Percentiles rank a stretch among this genome's conserved stretches.
These are phyloP conservation scores for Cheilosia impressa DNA, from an alignment of 2,888 invertebrate genomes.

Conservation along the genomic window DNA sequence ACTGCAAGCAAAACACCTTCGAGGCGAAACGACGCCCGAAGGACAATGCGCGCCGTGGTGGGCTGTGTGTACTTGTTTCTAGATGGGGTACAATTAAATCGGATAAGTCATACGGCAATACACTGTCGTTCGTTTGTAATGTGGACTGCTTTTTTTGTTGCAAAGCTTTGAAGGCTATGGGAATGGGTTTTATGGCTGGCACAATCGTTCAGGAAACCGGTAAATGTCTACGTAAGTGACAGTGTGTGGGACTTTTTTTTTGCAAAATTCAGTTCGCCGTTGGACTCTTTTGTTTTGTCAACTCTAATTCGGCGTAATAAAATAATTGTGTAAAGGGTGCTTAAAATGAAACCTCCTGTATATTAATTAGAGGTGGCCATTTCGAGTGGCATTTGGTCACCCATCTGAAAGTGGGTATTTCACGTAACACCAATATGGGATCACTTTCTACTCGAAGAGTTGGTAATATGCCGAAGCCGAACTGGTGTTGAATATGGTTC, in stretches of 20 bases:
- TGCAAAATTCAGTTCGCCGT: slow-evolving; percentile 35
- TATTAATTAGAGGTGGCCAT: slow-evolving; percentile 15
- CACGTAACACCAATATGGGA: not conserved
- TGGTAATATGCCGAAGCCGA: no score
- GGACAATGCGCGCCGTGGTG: slow-evolving; percentile 38
- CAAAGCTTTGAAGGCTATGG: slow-evolving; percentile 49
- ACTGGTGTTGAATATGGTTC: no score
- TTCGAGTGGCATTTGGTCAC: not conserved
- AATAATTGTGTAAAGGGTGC: slow-evolving; percentile 33
- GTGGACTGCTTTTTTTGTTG: slow-evolving; percentile 4
- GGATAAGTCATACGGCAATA: slow-evolving; percentile 26
- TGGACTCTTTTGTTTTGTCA: slow-evolving; percentile 53
- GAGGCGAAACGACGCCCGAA: slow-evolving; percentile 52
- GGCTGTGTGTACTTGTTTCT: slow-evolving; percentile 51
- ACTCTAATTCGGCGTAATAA: slow-evolving; percentile 25
- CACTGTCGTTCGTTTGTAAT: slow-evolving; percentile 1
- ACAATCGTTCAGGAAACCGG: slow-evolving; percentile 57
- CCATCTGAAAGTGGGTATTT: not conserved
- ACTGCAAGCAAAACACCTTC: slow-evolving; percentile 45
- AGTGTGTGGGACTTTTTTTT: slow-evolving; percentile 37
- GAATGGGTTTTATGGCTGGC: slow-evolving; percentile 46
- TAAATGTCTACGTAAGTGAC: slow-evolving; percentile 36
- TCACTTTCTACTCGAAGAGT: not conserved
- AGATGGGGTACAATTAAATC: slow-evolving; percentile 57
- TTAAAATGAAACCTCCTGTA: slow-evolving; percentile 12